A percentile compares a stretch with the other conserved stretches of the same genome.
Conservation (phyloP, 2,797 vertebrate genomes). For the Picus viridis region DNA sequence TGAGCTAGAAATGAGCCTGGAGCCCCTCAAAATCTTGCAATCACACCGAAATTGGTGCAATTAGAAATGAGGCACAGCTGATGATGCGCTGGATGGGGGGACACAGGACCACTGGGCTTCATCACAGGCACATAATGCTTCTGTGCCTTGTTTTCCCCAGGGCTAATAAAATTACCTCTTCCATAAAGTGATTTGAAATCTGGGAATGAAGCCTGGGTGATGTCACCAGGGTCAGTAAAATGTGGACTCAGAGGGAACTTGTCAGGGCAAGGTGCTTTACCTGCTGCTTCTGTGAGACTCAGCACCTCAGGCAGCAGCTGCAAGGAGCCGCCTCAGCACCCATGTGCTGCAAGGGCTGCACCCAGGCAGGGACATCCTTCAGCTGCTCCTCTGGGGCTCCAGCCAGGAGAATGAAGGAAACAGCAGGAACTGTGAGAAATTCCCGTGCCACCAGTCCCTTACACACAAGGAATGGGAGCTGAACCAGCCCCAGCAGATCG, state of each 20-base stretch:
- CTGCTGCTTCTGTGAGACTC: not conserved
- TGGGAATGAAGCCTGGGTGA: not conserved
- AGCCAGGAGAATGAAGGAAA: not conserved
- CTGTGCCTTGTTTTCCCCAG: not conserved
- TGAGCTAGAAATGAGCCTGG: not conserved
- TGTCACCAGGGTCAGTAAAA: not conserved
- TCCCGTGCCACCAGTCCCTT: not conserved
- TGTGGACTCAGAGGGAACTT: not conserved
- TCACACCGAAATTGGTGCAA: not conserved
- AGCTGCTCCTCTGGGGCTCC: not conserved
- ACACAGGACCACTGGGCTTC: not conserved
- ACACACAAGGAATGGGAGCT: not conserved
- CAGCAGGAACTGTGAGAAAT: not conserved
- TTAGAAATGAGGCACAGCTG: not conserved
- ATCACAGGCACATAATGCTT: fast-evolving
- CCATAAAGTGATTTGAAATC: not conserved
- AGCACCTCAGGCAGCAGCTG: not conserved
- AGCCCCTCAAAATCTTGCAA: not conserved
- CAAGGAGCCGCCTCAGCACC: not conserved
- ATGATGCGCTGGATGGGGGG: not conserved
- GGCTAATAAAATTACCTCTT: not conserved
- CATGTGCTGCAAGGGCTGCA: fast-evolving
- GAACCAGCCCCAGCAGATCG: not conserved
- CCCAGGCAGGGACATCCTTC: not conserved
- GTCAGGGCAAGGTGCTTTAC: not conserved